A percentile compares a stretch with the other conserved stretches of the same genome.
These are phyloP conservation scores for Cricetomys ansorgei DNA, from an alignment of 2,113 vertebrate genomes.

Conservation along the genomic window DNA sequence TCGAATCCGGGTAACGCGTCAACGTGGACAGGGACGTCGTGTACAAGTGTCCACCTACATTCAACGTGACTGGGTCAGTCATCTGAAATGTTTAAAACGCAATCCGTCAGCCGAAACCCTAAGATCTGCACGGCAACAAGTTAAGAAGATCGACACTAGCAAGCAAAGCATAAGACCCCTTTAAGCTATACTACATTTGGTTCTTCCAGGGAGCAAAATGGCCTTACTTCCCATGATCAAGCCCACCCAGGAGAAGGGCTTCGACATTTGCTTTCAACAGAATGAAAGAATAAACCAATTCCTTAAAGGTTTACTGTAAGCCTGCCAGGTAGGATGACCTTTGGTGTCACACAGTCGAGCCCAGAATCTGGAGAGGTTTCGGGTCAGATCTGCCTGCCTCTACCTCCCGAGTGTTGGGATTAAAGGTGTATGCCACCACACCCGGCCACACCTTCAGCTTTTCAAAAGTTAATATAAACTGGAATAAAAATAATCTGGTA, in stretches of 20 bases:
- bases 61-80: slow-evolving; percentile 93
- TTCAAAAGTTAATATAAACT: not conserved
- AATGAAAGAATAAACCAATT: slow-evolving; percentile 7
- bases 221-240: slow-evolving; percentile 27
- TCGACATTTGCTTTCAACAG: not conserved
- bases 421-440: not conserved
- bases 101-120: slow-evolving; percentile 48
- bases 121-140: slow-evolving; percentile 55
- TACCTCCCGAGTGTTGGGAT: not conserved
- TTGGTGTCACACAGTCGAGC: not conserved
- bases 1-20: slow-evolving; percentile 92
- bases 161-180: slow-evolving; percentile 31
- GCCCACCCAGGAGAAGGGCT: not conserved
- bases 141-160: slow-evolving; percentile 35
- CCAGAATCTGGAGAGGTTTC: not conserved
- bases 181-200: not conserved
- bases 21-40: slow-evolving; percentile 93
- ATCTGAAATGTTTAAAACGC: slow-evolving; percentile 86
- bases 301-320: slow-evolving; percentile 8
- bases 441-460: not conserved
- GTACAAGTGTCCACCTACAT: slow-evolving; percentile 93
- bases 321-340: slow-evolving; percentile 10
- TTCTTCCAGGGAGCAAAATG: not conserved
- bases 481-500: slow-evolving; percentile 51
- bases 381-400: not conserved